A percentile compares a stretch with the other conserved stretches of the same genome.
phyloP scores from a whole-genome alignment of 2,113 vertebrate genomes.

The Jacana jacana region DNA sequence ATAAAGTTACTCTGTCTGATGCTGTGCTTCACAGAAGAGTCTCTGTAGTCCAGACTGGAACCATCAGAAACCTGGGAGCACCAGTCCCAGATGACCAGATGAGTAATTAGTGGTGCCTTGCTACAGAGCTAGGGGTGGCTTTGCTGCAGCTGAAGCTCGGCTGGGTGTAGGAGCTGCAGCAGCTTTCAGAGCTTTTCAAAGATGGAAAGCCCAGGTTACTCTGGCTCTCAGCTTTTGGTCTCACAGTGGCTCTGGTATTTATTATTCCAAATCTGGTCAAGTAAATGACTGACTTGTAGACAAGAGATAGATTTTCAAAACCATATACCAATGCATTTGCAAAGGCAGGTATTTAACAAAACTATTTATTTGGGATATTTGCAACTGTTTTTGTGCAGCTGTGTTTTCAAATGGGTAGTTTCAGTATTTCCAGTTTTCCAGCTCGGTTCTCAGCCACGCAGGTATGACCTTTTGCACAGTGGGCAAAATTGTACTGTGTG shows the following conservation, averaged over 20 bases:
- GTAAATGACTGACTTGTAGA: not conserved
- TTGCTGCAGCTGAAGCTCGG: not conserved
- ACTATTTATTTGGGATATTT: not conserved
- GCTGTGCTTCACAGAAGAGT: not conserved
- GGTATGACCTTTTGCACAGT: not conserved
- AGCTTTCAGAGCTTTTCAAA: not conserved
- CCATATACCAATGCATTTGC: not conserved
- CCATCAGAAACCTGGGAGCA: not conserved
- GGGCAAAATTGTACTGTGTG: not conserved
- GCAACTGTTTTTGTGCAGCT: not conserved
- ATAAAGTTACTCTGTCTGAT: not conserved
- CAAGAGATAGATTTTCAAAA: not conserved
- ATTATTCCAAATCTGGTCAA: not conserved
- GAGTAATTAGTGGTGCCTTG: not conserved
- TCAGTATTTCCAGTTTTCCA: not conserved
- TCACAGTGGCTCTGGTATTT: not conserved
- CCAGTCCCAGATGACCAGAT: not conserved
- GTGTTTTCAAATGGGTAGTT: not conserved
- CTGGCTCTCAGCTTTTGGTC: not conserved
- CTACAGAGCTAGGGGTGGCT: not conserved
- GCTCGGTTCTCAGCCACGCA: fast-evolving
- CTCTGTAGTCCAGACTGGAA: not conserved
- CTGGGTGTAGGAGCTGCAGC: not conserved
- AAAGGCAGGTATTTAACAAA: not conserved
- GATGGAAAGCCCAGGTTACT: not conserved